These are phyloP conservation scores for Myotis davidii DNA, from an alignment of 2,113 vertebrate genomes.

Conservation along the genomic window DNA sequence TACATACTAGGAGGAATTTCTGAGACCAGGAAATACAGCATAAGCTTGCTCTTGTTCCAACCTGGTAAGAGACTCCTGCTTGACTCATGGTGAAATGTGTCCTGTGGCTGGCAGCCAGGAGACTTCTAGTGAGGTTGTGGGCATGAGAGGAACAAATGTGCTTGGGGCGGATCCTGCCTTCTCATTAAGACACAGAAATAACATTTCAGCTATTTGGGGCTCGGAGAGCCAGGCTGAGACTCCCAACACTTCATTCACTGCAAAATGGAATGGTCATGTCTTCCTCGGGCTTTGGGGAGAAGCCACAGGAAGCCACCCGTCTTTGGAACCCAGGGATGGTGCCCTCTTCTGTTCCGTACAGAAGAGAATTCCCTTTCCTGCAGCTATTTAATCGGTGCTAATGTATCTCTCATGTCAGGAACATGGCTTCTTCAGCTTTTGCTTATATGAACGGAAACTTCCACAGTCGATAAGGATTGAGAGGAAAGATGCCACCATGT, in stretches of 20 bases:
- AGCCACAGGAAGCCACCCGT: neutral
- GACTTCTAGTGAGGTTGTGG: conserved; percentile 15
- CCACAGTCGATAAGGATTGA: neutral
- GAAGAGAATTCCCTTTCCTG: neutral
- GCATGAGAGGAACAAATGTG: conserved; percentile 32
- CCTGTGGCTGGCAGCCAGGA: conserved; percentile 57
- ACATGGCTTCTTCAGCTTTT: neutral
- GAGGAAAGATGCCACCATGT: neutral
- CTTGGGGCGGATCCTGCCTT: neutral
- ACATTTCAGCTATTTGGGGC: neutral
- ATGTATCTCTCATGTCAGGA: neutral
- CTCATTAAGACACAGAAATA: conserved; percentile 28
- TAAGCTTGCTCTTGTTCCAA: conserved; percentile 42
- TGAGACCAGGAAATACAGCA: conserved; percentile 53
- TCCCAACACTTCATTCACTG: neutral
- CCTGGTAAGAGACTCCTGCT: conserved; percentile 38
- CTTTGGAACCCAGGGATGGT: neutral
- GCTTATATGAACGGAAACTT: conserved; percentile 2
- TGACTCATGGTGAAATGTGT: conserved; percentile 60
- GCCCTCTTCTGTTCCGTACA: neutral
- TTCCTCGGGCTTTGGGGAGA: neutral
- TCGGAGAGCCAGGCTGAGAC: neutral
- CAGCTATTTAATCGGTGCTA: neutral
- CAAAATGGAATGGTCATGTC: neutral
- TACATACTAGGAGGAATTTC: conserved; percentile 53